phyloP scores from a whole-genome alignment of 2,797 vertebrate species.

The Loriculus beryllinus region DNA sequence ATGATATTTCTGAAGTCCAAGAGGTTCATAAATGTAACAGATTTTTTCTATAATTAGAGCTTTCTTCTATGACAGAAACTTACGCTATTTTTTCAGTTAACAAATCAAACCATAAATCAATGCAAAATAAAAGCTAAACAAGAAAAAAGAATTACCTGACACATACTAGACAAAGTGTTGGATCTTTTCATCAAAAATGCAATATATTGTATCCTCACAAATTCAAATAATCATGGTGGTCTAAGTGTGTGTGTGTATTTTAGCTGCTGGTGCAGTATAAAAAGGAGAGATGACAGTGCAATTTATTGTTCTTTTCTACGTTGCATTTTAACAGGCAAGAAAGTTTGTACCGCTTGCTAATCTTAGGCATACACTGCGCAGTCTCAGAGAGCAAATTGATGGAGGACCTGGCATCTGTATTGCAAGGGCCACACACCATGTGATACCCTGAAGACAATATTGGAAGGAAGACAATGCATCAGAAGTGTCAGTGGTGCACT shows the following conservation, averaged over 20 bases:
- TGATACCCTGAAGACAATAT: background rate
- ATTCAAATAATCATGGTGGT: background rate
- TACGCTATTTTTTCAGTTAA: background rate
- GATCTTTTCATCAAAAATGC: background rate
- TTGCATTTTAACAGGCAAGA: accelerated
- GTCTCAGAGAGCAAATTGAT: background rate
- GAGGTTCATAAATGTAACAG: background rate
- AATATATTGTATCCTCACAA: background rate
- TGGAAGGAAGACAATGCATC: background rate
- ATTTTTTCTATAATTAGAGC: background rate
- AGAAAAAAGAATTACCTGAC: background rate
- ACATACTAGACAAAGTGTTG: background rate
- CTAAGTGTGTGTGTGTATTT: background rate
- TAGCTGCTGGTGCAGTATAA: background rate
- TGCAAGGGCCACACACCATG: background rate
- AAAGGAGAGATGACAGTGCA: background rate
- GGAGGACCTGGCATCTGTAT: background rate
- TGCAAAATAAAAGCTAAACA: background rate
- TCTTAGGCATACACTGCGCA: background rate
- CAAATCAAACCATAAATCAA: background rate
- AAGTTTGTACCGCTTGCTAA: background rate
- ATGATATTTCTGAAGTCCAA: background rate
- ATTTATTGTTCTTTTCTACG: background rate
- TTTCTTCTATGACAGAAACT: background rate
- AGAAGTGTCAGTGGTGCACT: background rate